Evolutionary conservation across 2,888 invertebrate genomes (phyloP).

Genomic region (Osmoderma eremita): DNA sequence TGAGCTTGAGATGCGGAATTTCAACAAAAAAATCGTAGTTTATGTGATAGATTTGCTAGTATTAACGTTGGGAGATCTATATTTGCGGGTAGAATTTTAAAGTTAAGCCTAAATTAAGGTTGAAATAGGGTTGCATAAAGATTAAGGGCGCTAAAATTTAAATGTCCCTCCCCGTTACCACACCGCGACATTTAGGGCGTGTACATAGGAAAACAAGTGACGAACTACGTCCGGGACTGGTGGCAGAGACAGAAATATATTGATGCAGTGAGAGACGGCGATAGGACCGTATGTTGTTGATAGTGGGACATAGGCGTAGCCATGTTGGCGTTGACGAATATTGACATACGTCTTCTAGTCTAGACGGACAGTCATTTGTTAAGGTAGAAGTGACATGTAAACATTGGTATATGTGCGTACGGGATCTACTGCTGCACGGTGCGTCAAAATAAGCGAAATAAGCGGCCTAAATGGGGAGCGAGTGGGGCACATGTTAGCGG

Average conservation of each 20-base stretch:
- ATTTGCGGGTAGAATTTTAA: background rate
- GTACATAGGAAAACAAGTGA: constrained; percentile 32
- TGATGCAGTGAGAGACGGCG: constrained; percentile 2
- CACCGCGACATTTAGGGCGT: constrained; percentile 38
- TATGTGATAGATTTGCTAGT: too few species aligned
- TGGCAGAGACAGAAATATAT: background rate
- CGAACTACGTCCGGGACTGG: constrained; percentile 32
- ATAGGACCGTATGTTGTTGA: constrained; percentile 49
- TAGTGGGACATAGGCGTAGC: constrained; percentile 69
- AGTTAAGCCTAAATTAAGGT: background rate
- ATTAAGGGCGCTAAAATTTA: constrained; percentile 26
- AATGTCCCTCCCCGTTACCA: constrained; percentile 14
- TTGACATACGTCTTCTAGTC: constrained; percentile 71
- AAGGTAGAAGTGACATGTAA: constrained; percentile 65
- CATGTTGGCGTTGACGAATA: constrained; percentile 79
- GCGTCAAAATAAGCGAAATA: background rate
- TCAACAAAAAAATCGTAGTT: too few species aligned
- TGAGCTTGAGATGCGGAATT: too few species aligned
- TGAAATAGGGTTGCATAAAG: background rate
- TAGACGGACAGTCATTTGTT: constrained; percentile 67
- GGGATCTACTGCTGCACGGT: constrained; percentile 49
- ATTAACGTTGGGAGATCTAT: too few species aligned
- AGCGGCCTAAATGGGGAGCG: too few species aligned
- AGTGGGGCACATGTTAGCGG: too few species aligned
- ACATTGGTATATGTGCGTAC: constrained; percentile 60